These are phyloP conservation scores for Riparia riparia DNA, from an alignment of 2,113 vertebrate species.

Conservation along the genomic window DNA sequence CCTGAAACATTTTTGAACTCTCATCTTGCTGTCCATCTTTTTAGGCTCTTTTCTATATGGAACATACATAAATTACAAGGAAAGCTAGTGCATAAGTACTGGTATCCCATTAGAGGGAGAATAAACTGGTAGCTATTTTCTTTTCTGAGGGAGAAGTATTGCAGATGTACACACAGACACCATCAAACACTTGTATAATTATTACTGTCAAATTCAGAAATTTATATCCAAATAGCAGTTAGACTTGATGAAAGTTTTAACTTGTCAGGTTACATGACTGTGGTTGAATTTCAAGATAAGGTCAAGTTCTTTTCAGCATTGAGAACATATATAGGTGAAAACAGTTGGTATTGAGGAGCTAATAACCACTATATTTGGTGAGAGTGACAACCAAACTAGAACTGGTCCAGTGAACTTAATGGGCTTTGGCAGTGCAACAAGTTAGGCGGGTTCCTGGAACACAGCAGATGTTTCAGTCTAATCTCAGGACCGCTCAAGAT, in stretches of 20 bases:
- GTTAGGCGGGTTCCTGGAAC: background rate
- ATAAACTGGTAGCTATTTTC: background rate
- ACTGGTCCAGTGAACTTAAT: background rate
- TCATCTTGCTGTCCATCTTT: background rate
- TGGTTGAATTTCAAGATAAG: background rate
- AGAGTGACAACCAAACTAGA: background rate
- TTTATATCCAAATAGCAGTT: background rate
- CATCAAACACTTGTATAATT: background rate
- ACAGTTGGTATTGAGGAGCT: background rate
- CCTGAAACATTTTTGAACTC: background rate
- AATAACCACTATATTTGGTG: background rate
- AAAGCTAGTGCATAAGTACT: background rate
- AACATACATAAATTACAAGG: background rate
- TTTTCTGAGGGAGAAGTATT: background rate
- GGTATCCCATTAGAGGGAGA: background rate
- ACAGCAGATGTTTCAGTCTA: background rate
- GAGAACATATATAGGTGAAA: background rate
- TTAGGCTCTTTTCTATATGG: background rate
- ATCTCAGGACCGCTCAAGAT: background rate
- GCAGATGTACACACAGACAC: fast-evolving
- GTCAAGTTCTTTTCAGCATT: background rate
- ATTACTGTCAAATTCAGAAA: background rate
- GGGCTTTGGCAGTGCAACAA: background rate
- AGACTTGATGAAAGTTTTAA: background rate
- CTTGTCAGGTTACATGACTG: background rate